A percentile compares a stretch with the other conserved stretches of the same genome.
Evolutionary conservation across 2,888 invertebrate genomes (phyloP).

Genomic region (Plebejus melissa): DNA sequence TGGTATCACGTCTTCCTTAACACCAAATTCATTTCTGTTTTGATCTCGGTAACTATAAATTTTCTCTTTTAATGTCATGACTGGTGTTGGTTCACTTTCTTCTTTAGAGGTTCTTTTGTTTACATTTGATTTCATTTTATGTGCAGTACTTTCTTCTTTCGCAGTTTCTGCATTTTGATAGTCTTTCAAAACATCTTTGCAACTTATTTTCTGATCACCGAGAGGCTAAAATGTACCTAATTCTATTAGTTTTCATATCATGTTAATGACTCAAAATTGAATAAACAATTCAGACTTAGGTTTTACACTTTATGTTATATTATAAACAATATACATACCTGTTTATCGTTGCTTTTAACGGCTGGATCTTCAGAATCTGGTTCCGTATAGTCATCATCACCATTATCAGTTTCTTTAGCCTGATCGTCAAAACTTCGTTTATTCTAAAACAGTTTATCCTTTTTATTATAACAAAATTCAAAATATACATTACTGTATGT

Average conservation of each 20-base stretch:
- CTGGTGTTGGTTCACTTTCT: not conserved
- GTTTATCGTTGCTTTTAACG: not conserved
- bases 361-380: conserved; percentile 14
- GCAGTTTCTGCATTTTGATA: not conserved
- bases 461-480: not conserved
- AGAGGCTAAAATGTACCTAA: not conserved
- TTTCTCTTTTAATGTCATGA: not conserved
- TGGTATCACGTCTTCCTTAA: conserved; percentile 46
- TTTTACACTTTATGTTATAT: not conserved
- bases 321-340: not conserved
- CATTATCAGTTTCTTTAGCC: not conserved
- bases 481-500: too few species aligned
- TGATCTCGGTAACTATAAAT: not conserved
- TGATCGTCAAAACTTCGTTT: conserved; percentile 13
- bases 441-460: not conserved
- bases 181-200: not conserved
- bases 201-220: not conserved
- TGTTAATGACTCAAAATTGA: not conserved
- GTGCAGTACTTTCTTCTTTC: not conserved
- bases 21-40: not conserved
- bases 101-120: conserved; percentile 20
- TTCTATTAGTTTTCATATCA: not conserved
- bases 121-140: not conserved
- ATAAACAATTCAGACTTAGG: not conserved
- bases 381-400: conserved; percentile 17